Conservation (phyloP, 2,888 invertebrate genomes). For the Oscheius onirici region DNA sequence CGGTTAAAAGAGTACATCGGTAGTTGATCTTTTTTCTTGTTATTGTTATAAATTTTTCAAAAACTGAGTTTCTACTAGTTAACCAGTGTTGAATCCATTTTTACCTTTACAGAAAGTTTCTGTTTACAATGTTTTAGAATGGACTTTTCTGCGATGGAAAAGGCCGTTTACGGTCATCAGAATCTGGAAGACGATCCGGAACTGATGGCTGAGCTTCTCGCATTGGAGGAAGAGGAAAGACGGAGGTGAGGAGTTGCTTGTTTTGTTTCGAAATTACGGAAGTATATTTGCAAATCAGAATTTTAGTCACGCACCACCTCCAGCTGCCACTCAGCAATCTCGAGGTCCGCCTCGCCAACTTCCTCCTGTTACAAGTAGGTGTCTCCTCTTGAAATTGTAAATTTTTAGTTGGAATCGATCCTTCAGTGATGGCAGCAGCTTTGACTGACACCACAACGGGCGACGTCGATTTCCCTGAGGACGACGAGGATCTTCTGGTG, state of each 20-base stretch:
- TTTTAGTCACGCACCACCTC: conserved; percentile 8
- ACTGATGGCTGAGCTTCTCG: conserved; percentile 55
- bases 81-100: not conserved
- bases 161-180: conserved; percentile 45
- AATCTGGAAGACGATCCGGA: conserved; percentile 57
- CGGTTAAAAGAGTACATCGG: conserved; percentile 6
- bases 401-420: conserved; percentile 38
- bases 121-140: conserved; percentile 18
- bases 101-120: not conserved
- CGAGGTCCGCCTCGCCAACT: not conserved
- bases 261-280: too few relatives aligned
- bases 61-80: not conserved
- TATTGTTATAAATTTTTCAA: not conserved
- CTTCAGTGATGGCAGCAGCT: conserved; percentile 42
- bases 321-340: not conserved
- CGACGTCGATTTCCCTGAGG: conserved; percentile 38
- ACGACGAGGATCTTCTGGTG: conserved; percentile 36
- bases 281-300: too few relatives aligned
- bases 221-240: conserved; percentile 41
- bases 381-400: not conserved
- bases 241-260: conserved; percentile 15
- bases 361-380: not conserved
- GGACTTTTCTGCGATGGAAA: conserved; percentile 50
- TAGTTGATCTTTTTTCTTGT: not conserved
- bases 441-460: conserved; percentile 30